Conservation (phyloP, 2,113 vertebrate genomes). For the Syngnathus typhle region DNA sequence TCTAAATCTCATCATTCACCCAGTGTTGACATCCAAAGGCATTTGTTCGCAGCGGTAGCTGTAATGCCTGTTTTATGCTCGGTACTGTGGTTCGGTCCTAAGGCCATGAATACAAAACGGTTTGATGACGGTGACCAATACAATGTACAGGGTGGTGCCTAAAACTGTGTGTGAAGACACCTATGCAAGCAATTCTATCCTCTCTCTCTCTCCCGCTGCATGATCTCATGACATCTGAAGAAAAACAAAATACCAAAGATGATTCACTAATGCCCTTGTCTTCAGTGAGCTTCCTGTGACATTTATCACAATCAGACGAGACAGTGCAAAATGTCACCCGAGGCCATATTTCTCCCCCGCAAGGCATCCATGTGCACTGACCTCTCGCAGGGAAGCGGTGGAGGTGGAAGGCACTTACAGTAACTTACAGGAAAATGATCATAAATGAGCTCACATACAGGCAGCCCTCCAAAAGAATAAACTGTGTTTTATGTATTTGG, state of each 20-base stretch:
- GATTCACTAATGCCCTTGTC: not conserved
- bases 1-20: not conserved
- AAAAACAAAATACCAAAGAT: not conserved
- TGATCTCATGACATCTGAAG: not conserved
- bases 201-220: not conserved
- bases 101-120: not conserved
- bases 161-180: too few species aligned
- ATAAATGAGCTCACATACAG: conserved; percentile 4
- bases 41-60: not conserved
- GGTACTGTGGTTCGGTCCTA: not conserved
- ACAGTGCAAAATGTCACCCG: not conserved
- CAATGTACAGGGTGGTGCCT: too few species aligned
- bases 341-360: conserved; percentile 21
- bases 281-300: not conserved
- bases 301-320: conserved; percentile 8
- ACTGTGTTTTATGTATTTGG: not conserved
- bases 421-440: conserved; percentile 7
- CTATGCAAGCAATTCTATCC: not conserved
- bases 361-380: conserved; percentile 20
- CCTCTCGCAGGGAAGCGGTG: conserved; percentile 23
- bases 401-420: conserved; percentile 13
- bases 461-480: not conserved
- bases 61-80: not conserved
- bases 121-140: not conserved
- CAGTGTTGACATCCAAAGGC: not conserved